Evolutionary conservation across 2,888 invertebrate species (phyloP), one percentile per base, ranked within the genome.

Genomic region (Drosophila lacicola): DNA sequence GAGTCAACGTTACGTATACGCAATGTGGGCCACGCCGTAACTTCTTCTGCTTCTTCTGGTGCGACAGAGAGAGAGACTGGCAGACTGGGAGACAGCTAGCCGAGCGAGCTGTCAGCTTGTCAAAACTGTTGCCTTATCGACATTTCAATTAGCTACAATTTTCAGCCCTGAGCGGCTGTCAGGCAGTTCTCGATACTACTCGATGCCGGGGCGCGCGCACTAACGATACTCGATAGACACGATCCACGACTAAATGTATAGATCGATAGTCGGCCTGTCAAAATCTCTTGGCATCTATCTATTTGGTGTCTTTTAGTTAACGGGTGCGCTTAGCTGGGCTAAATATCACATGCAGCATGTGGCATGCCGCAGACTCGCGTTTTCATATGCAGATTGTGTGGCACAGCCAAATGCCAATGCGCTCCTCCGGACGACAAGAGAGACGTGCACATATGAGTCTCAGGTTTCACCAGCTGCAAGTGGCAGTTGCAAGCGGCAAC

Each of bases 111-210:
- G 83, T 88, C 89, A 68, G 63, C 54, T 61, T 88, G 86, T 86
- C 86, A 86, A 89, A 86, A 86, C 73, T 66, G 70, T 68, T 77
- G 78, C 73, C 80, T 88, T 90, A 90, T 88, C 89, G 89, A 86
- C 88, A 90, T 74, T 90, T 86, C 90, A 90, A 86, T 86, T 86
- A 86, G 81, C 83, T 74, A 62, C 75, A 73, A 73, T 85, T 80
- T 75, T 69, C 65, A 78, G 89, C 82, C 80, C 76, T 74, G 74
- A 80, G 50, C 62, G 47, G 57, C 67, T 70, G 82, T 61, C 75
- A 78, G 56, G 34, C 51, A 57, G 39, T 51, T n/a, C 62, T 45
- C 63, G 57, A 58, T 57, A 51, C 36, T 29, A 19, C 13, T 41
- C 50, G 46, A 34, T 33, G 67, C 5, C 14, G 14, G 41, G 29